Evolutionary conservation across 1,140 invertebrate genomes (phyloP), one percentile per base, ranked within the genome.

Genomic region (Apis dorsata): DNA sequence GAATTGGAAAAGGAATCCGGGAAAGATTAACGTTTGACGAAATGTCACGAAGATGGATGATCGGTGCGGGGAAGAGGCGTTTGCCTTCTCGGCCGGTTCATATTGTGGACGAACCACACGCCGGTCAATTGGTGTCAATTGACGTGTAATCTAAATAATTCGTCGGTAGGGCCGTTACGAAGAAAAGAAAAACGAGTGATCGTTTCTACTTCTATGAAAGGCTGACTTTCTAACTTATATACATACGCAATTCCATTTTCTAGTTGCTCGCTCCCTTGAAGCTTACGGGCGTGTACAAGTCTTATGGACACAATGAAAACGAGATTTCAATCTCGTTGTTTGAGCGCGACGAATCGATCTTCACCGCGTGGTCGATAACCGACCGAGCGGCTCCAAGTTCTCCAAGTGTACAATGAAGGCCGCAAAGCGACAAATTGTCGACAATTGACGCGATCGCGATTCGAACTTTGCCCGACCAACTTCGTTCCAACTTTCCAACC

Each of bases 91-190:
- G n/a, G 21, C 28, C 53, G 59, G 53, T 81, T 51, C 51, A 60
- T 71, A 76, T 62, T 44, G 70, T 55, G 28, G 76, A 66, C 5
- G 34, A 34, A 83, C n/a, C 62, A 81, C 83, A 81, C 83, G 85
- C 85, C 83, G 74, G 73, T 85, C 90, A 92, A 92, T 93, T 91
- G 88, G 77, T 90, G 90, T 92, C 92, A 92, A 93, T 92, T 93
- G 90, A 68, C 83, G 68, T 59, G 90, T 79, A 88, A 85, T 88
- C 90, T 72, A 88, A 92, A 91, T 92, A 89, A 92, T 89, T 84
- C 66, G 53, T 57, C 57, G 63, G 55, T 65, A 76, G 55, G 51
- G 12, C 1, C 53, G 62, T 15, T 28, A n/a, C 65, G 69, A 84
- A 71, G 84, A 81, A 57, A 34, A 15, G 15, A 28, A 17, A 2